Evolutionary conservation across 2,888 invertebrate genomes (phyloP).

Genomic region (Tortrix viridana): DNA sequence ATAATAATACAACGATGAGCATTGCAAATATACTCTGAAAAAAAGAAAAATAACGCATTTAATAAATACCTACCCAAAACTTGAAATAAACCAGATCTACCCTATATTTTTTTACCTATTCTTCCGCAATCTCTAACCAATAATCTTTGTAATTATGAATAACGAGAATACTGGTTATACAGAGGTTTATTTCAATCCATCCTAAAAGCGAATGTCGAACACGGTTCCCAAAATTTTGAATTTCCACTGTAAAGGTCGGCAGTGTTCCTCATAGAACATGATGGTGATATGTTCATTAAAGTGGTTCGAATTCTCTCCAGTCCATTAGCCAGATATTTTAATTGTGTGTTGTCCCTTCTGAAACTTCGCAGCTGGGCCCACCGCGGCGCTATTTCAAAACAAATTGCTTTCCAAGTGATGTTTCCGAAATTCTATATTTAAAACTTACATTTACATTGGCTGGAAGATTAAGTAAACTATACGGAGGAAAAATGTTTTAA

Average conservation of each 20-base stretch:
- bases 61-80: too few relatives aligned
- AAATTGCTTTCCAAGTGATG: constrained; percentile 75
- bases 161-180: too few relatives aligned
- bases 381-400: constrained; percentile 79
- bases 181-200: too few relatives aligned
- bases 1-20: too few relatives aligned
- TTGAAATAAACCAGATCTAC: too few relatives aligned
- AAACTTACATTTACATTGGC: constrained; percentile 12
- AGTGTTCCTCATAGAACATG: constrained; percentile 66
- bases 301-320: constrained; percentile 72
- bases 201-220: background rate
- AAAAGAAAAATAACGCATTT: too few relatives aligned
- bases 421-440: constrained; percentile 57
- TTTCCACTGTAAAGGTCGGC: constrained; percentile 39
- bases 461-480: too few relatives aligned
- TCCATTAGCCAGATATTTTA: constrained; percentile 84
- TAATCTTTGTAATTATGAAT: too few relatives aligned
- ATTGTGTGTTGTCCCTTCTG: constrained; percentile 74
- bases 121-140: too few relatives aligned
- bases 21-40: too few relatives aligned
- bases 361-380: constrained; percentile 79
- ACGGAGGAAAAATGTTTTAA: too few relatives aligned
- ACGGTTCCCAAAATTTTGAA: constrained; percentile 44
- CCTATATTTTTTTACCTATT: too few relatives aligned
- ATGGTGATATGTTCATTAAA: constrained; percentile 79